phyloP scores from a whole-genome alignment of 2,113 vertebrate genomes.

The Diadophis punctatus region DNA sequence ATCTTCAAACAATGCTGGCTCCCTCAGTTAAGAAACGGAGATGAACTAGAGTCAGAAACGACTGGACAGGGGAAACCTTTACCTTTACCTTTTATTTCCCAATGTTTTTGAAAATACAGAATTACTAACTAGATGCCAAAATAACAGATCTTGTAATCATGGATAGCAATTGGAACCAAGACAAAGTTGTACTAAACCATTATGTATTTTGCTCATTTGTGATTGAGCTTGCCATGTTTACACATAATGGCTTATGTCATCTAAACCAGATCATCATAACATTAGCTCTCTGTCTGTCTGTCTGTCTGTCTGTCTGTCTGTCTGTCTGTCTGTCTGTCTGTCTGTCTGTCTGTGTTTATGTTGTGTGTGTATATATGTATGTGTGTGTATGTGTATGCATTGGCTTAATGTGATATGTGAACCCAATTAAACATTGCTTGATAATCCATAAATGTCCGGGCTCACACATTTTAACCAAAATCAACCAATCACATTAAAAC shows the following conservation, averaged over 20 bases:
- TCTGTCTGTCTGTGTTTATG: too few relatives aligned
- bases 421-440: background rate
- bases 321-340: background rate
- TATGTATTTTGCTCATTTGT: background rate
- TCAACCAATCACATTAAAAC: background rate
- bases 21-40: background rate
- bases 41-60: background rate
- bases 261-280: background rate
- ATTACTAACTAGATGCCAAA: background rate
- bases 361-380: background rate
- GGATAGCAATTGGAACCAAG: background rate
- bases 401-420: background rate
- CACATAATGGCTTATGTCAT: background rate
- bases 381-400: background rate
- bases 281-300: background rate
- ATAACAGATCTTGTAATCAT: background rate
- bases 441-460: background rate
- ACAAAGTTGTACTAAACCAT: background rate
- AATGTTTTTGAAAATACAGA: background rate
- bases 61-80: background rate
- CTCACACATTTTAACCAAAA: background rate
- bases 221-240: background rate
- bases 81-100: background rate
- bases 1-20: background rate
- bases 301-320: background rate